Conservation (phyloP, 1,140 invertebrate genomes). For the Tetragonula clypearis region DNA sequence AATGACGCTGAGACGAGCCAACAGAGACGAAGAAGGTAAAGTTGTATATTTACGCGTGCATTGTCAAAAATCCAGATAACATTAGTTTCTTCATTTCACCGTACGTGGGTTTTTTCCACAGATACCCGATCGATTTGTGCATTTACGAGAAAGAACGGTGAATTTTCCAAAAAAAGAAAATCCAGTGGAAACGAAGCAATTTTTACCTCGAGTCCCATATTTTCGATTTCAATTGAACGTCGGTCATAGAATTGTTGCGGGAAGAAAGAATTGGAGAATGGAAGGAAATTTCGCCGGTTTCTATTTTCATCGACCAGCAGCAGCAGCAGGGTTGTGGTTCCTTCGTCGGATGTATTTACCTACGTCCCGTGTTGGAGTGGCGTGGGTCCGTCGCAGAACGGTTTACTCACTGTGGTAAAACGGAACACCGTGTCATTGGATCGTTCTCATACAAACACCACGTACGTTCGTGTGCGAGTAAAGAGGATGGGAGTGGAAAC, state of each 20-base stretch:
- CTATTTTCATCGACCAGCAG: constrained; percentile 40
- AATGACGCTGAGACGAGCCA: too few species aligned
- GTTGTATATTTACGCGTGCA: too few species aligned
- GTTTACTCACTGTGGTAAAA: constrained; percentile 58
- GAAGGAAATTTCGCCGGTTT: constrained; percentile 12
- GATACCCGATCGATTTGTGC: too few species aligned
- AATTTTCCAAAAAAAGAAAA: too few species aligned
- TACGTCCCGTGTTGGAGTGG: constrained; percentile 16
- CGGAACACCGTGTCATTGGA: constrained; percentile 30
- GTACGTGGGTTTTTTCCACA: too few species aligned
- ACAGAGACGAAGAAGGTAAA: too few species aligned
- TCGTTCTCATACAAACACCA: constrained; percentile 18
- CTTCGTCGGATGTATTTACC: constrained; percentile 37
- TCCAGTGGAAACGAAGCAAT: too few species aligned
- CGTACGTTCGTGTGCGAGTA: neutral
- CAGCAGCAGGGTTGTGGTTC: constrained; percentile 35
- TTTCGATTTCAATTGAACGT: neutral
- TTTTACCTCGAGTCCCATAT: too few species aligned
- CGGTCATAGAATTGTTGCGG: neutral
- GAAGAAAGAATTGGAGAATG: neutral
- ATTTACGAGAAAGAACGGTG: too few species aligned
- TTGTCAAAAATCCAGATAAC: too few species aligned
- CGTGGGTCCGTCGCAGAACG: constrained; percentile 23
- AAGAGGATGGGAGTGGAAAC: neutral
- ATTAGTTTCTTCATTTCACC: too few species aligned